Evolutionary conservation across 2,888 invertebrate species (phyloP), one percentile per base, ranked within the genome.

Genomic region (Bugulina stolonifera): DNA sequence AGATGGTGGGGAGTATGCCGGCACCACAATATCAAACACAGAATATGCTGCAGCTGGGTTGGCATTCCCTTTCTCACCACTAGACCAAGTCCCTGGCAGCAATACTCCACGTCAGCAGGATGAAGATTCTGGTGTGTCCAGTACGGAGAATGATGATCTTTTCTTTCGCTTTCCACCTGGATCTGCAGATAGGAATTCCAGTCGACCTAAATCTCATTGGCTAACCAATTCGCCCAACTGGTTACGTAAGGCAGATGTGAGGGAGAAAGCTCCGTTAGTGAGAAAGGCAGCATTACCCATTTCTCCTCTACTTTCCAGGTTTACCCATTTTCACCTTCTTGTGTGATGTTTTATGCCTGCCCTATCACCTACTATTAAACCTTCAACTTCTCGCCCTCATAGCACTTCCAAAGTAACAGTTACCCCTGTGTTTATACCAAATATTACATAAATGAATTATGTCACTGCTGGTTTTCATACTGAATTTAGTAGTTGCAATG

Each of bases 191-290:
- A n/a, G n/a, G n/a, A n/a, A n/a, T n/a, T n/a, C n/a, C n/a, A n/a
- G n/a, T n/a, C n/a, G n/a, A 18, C 43, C 43, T 18, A 43, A 43
- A 27, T 64, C 64, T 27, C 64, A 32, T 18, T 64, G 64, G 64
- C 32, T 64, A 14, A 25, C 5, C 5, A 64, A 64, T 10, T 18
- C 27, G 14, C 64, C 64, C 18, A 64, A 27, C 32, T 64, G 64
- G 64, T 32, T 64, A 3, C 64, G 32, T 27, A 64, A 34, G 5
- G 32, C n/a, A n/a, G n/a, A n/a, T n/a, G n/a, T n/a, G n/a, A n/a
- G n/a, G n/a, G n/a, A n/a, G n/a, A n/a, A n/a, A n/a, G n/a, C n/a
- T n/a, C 18, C 18, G 43, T 10, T 18, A 43, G 5, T 43, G 5
- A 43, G 18, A 43, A 43, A 43, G 18, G 10, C 43, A 43, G 5